Base-by-base conservation (phyloP, 1,140 invertebrate species). In the Archivesica marissinica region DNA sequence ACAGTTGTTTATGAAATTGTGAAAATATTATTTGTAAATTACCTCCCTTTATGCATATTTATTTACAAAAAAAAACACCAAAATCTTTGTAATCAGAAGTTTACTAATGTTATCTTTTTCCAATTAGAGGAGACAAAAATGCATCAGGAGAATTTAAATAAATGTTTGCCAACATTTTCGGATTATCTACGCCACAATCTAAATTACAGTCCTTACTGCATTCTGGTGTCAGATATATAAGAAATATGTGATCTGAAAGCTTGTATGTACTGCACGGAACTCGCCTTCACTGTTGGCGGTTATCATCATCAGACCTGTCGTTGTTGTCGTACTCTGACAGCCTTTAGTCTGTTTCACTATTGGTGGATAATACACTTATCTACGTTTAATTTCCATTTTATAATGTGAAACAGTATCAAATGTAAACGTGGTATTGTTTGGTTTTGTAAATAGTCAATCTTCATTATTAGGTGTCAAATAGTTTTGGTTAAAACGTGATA, bases 361-460 rank as follows among this genome's bases (percentile, higher is more conserved):
- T 9, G 2, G 11, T 0, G 2, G 38, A 35, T 75, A 75, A 56
- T 38, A 25, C 44, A 75, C 23, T 75, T 75, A 75, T 75, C 47
- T 75, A 75, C 41, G 76, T 44, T 39, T 79, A 79, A 79, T 79
- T 79, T 79, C 76, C 76, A 79, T 79, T 66, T 79, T 79, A 79
- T 79, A 79, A 79, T 79, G 59, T 56, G 38, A 79, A 79, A 30
- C 41, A 35, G 59, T 79, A 66, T 79, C 59, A 33, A 17, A 50
- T 50, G 54, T 52, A 79, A 64, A 79, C 76, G 47, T 17, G 13
- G 28, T 30, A 47, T 79, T 64, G 56, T 66, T n/a, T 11, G 25
- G 56, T 66, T 35, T 79, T 79, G 54, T 59, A 23, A n/a, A 76
- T 20, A 33, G 25, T 72, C 41, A 33, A 9, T 72, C 39, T 11